A percentile compares a stretch with the other conserved stretches of the same genome.
These are phyloP conservation scores for Euplexia lucipara DNA, from an alignment of 2,888 invertebrate genomes.

Conservation along the genomic window DNA sequence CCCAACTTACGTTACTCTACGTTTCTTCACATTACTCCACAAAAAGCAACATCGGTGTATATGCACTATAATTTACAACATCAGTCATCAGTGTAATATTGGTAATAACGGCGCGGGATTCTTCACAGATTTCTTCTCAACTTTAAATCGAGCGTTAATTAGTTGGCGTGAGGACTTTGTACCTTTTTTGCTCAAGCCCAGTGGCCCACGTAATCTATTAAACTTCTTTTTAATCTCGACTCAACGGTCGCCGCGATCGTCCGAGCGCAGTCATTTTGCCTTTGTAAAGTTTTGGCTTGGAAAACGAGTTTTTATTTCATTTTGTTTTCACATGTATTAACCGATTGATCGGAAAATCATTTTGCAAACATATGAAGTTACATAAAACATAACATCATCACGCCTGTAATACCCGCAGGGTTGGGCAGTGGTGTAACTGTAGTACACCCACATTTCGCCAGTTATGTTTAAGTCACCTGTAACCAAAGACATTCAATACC, in stretches of 20 bases:
- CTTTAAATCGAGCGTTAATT: conserved; percentile 78
- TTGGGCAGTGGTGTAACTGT: too few species aligned
- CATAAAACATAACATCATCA: too few species aligned
- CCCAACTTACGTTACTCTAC: too few species aligned
- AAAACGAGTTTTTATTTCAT: conserved; percentile 30
- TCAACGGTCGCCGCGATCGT: conserved; percentile 54
- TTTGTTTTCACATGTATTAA: conserved; percentile 22
- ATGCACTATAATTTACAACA: conserved; percentile 34
- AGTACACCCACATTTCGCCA: too few species aligned
- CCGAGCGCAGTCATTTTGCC: conserved; percentile 63
- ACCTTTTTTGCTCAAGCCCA: conserved; percentile 67
- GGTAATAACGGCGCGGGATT: conserved; percentile 60
- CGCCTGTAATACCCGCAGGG: too few species aligned
- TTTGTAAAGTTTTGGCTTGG: conserved; percentile 47
- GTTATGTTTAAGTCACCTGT: too few species aligned
- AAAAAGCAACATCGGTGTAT: conserved; percentile 1
- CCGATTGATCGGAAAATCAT: too few species aligned
- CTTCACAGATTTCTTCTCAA: conserved; percentile 74
- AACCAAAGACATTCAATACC: too few species aligned
- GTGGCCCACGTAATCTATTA: conserved; percentile 76
- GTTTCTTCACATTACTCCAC: neutral
- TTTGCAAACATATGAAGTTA: too few species aligned
- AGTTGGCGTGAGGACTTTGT: conserved; percentile 72
- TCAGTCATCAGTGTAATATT: conserved; percentile 38
- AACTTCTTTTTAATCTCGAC: conserved; percentile 73